phyloP scores from a whole-genome alignment of 1,140 invertebrate species.

The Macrostomum lignano region DNA sequence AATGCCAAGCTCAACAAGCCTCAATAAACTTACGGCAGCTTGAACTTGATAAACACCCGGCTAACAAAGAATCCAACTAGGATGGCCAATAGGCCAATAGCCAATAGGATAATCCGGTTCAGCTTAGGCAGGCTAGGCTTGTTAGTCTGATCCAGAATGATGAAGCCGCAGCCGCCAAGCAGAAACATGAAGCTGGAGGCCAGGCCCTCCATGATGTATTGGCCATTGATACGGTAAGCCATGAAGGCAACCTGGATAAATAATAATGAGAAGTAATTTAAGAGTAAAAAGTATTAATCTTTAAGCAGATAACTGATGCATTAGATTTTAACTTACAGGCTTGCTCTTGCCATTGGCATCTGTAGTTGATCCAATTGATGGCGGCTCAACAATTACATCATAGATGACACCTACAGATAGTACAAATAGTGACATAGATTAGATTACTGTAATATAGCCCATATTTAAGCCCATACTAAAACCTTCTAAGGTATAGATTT shows the following conservation, averaged over 20 bases:
- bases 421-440: too few relatives aligned
- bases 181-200: slow-evolving; percentile 85
- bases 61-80: slow-evolving; percentile 76
- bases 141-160: slow-evolving; percentile 58
- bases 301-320: too few relatives aligned
- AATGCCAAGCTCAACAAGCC: too few relatives aligned
- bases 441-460: too few relatives aligned
- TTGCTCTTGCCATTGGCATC: slow-evolving; percentile 78
- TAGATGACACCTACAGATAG: slow-evolving; percentile 58
- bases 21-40: slow-evolving; percentile 38
- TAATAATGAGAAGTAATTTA: slow-evolving; percentile 4
- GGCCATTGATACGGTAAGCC: slow-evolving; percentile 86
- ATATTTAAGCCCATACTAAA: too few relatives aligned
- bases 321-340: too few relatives aligned
- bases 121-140: slow-evolving; percentile 55
- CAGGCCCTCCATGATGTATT: slow-evolving; percentile 92
- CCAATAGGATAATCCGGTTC: slow-evolving; percentile 61
- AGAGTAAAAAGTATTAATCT: slow-evolving; percentile 10
- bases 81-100: slow-evolving; percentile 67
- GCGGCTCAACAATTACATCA: slow-evolving; percentile 89
- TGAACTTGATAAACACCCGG: slow-evolving; percentile 96
- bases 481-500: too few relatives aligned
- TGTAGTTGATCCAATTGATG: slow-evolving; percentile 78
- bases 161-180: slow-evolving; percentile 72
- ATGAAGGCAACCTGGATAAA: slow-evolving; percentile 66